Evolutionary conservation across 2,113 vertebrate genomes (phyloP).

Genomic region (Platysternon megacephalum): DNA sequence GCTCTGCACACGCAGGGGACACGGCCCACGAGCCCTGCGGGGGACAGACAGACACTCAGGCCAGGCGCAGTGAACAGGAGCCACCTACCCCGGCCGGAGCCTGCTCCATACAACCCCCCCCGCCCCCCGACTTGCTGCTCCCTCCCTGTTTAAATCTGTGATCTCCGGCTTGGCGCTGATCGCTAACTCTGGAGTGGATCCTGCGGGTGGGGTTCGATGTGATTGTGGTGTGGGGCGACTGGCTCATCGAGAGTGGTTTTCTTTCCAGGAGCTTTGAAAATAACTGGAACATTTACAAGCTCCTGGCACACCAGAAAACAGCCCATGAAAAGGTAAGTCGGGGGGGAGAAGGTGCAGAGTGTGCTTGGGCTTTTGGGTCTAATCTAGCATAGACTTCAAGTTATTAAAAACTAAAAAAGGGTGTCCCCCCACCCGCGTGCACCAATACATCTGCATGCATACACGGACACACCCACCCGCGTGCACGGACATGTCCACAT

Average conservation of each 20-base stretch:
- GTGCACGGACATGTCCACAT: not conserved
- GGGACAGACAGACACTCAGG: no score
- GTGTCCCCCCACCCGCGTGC: no score
- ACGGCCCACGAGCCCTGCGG: no score
- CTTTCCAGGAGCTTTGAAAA: conserved; percentile 93
- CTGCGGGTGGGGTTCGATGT: no score
- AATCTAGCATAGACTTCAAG: rapidly evolving
- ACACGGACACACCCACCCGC: no score
- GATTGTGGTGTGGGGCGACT: not conserved
- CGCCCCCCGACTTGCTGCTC: no score
- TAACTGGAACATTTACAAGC: conserved; percentile 96
- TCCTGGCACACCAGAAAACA: conserved; percentile 87
- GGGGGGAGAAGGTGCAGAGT: not conserved
- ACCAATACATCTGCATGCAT: not conserved
- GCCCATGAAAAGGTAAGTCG: conserved; percentile 79
- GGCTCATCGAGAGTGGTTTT: not conserved
- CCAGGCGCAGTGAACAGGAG: no score
- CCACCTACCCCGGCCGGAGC: no score
- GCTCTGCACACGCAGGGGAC: no score
- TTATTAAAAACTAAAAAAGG: no score
- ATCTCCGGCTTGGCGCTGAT: not conserved
- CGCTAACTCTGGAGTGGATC: no score
- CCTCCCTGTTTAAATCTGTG: not conserved
- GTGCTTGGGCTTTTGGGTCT: not conserved
- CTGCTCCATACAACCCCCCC: no score